Evolutionary conservation across 2,113 vertebrate species (phyloP), one percentile per base, ranked within the genome.

Genomic region (Nycticryphes semicollaris): DNA sequence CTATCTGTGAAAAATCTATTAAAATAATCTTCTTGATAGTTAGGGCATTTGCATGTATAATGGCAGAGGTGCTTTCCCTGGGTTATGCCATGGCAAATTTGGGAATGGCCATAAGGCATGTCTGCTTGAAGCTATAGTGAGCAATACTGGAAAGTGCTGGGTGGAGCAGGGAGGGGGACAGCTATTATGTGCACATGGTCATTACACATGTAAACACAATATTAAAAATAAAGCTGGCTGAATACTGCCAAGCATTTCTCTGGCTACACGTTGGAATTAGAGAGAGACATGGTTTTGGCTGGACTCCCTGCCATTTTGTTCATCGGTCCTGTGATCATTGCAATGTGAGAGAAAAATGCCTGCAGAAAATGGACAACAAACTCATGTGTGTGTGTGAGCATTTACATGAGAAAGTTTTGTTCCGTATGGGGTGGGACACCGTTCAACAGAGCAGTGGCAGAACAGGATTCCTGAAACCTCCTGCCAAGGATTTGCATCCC

Each of bases 111-210:
- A 94, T 50, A 27, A 91, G 93, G 93, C 94, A 95, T n/a, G n/a
- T 93, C 80, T 92, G 89, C 94, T 80, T 13, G 3, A 73, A 94
- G 94, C 72, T 70, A 37, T 4, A 76, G 92, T 93, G 79, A 93
- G 95, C 95, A 97, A 96, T 86, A 66, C 63, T 90, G 90, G 70
- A 69, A 95, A 92, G 79, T 48, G 75, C 75, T 86, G 94, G 95
- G 95, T 94, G 94, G 94, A 89, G 80, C 83, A 89, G 87, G 94
- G 80, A 96, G 91, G 60, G 84, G 80, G 86, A 75, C 84, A 91
- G 41, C 73, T 86, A 60, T 91, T 91, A 95, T n/a, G 25, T 89
- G 73, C 37, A 84, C 86, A 81, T 78, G 91, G 91, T 68, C 94
- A 95, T 94, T 92, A 95, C 43, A 78, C 66, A 89, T 94, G 93